Evolutionary conservation across 2,797 vertebrate species (phyloP), one percentile per base, ranked within the genome.

Genomic region (Phrynocephalus forsythii): DNA sequence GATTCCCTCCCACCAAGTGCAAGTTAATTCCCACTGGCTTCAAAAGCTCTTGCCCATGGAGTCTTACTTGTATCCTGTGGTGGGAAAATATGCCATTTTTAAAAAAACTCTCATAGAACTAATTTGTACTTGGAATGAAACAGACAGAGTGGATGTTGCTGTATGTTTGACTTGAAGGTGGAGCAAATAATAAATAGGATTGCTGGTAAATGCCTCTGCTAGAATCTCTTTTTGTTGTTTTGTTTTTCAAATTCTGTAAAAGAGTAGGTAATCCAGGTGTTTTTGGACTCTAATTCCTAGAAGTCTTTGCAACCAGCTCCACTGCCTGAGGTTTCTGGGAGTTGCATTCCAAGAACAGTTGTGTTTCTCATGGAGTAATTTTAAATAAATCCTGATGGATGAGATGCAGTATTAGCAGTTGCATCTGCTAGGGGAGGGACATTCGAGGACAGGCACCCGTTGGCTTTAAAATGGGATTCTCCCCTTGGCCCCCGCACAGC

Each of bases 41-140:
- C 81, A 66, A 30, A 13, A 83, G 10, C 71, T 67, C 3, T 82
- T 85, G 18, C 86, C 91, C 68, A 56, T 1, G 79, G 30, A 68
- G 16, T 78, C 66, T 71, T 68, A 66, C 60, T 48, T 5, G 44
- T 73, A 86, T 79, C 79, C 73, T 85, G 38, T 84, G 52, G 83
- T 72, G 79, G 86, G 30, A 89, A 68, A 87, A 88, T 71, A 28
- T 60, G 16, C 3, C 63, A 38, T 24, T 26, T 33, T 3, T 91
- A 33, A 0, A 75, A 75, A 50, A 93, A 82, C 33, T 0, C n/a
- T 4, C 56, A 5, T 71, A 38, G 87, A 90, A 28, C 26, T 82
- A 72, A 82, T 87, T 90, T 90, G 72, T 72, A 78, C 72, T 87
- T 90, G 66, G 86, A 87, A 78, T 87, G 82, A 87, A 90, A 87